These are phyloP conservation scores for Deroplatys truncata DNA, from an alignment of 2,888 invertebrate species.

Conservation along the genomic window DNA sequence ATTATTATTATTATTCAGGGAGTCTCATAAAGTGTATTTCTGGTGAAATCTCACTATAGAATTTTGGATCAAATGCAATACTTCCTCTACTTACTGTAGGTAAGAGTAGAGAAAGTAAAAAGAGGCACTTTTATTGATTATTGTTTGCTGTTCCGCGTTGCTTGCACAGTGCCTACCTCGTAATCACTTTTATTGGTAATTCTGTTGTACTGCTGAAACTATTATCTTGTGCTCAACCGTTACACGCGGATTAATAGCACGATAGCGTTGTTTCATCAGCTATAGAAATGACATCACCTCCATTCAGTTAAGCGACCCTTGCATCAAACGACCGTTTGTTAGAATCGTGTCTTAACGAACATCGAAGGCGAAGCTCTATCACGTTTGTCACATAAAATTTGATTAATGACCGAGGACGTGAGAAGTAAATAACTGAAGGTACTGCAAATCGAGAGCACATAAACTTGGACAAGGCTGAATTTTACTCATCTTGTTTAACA, in stretches of 20 bases:
- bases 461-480: neutral
- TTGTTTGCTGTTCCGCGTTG: neutral
- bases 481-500: neutral
- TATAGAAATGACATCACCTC: neutral
- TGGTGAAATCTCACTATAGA: too few relatives aligned
- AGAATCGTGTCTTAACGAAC: neutral
- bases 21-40: too few relatives aligned
- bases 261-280: neutral
- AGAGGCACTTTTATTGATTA: neutral
- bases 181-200: neutral
- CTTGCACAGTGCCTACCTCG: too few relatives aligned
- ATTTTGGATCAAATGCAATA: too few relatives aligned
- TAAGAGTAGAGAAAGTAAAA: too few relatives aligned
- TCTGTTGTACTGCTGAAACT: neutral
- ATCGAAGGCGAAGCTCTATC: neutral
- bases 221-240: neutral
- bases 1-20: too few relatives aligned
- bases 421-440: neutral
- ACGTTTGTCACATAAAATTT: neutral
- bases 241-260: neutral
- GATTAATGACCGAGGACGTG: neutral
- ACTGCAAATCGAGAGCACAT: neutral
- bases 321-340: neutral
- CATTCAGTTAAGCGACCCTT: neutral
- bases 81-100: too few relatives aligned